Evolutionary conservation across 2,113 vertebrate species (phyloP), one percentile per base, ranked within the genome.

Genomic region (Lasiurus cinereus): DNA sequence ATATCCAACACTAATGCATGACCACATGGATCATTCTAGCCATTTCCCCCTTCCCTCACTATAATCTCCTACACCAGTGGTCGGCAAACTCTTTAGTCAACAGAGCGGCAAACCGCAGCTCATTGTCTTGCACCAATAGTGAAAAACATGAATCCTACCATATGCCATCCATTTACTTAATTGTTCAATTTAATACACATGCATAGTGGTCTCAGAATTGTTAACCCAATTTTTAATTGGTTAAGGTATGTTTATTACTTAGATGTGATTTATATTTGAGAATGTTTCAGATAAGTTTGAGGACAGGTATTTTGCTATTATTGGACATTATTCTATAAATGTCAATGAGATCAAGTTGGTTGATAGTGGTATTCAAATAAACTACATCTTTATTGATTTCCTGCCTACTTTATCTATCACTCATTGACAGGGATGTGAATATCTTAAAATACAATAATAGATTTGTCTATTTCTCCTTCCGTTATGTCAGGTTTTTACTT

Each of bases 401-500:
- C 85, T 87, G 33, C 16, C n/a, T 69, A 39, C 31, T 54, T 59
- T 73, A 70, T 43, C 24, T 39, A 21, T 93, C 56, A 39, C 0
- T 76, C 79, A 73, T 46, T 88, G 13, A 88, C 31, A 93, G 43
- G 8, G 6, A 12, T 48, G n/a, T 67, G 83, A 64, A 94, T 69
- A 5, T 94, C 9, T 85, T 31, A 33, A 52, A 77, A 36, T 22
- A 36, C n/a, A 78, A 31, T 43, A 62, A 24, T 56, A 43, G 18
- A 43, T 84, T 79, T 83, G 19, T 66, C 36, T 94, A 7, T 56
- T 88, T 74, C 73, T 78, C 78, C 22, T 90, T 90, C 16, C 77
- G 36, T 70, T 56, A 12, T 3, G 24, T 83, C 18, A 31, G 22
- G 24, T 72, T 70, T 83, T 72, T 91, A 52, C 11, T 80, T 91